Base-by-base conservation (phyloP, 1,140 invertebrate species). In the Cataglyphis hispanica region DNA sequence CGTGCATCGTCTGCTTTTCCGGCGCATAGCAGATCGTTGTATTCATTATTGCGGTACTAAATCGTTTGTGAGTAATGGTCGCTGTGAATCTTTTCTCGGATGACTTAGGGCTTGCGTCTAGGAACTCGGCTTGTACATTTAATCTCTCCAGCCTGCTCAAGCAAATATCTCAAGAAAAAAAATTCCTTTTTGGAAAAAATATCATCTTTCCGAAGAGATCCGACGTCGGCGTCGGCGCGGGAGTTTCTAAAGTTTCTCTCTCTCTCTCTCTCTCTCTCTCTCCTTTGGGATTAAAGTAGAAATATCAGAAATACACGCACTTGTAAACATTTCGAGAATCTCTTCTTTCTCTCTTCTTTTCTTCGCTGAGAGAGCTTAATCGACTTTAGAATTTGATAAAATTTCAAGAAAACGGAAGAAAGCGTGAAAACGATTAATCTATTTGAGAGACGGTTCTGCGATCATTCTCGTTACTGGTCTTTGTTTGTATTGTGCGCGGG, bases 31-130 rank as follows among this genome's bases (percentile, higher is more conserved):
- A 87, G 80, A 86, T 88, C 74, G 90, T 83, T 83, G 63, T 87
- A 91, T 91, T 91, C 87, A 90, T 92, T 91, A 92, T 92, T 91
- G 88, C 56, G 40, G 83, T 58, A 89, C 72, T 91, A 92, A 92
- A 92, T 92, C 91, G 89, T 91, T 92, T 87, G 92, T 92, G 89
- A 92, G 91, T 92, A 92, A 92, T 92, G 86, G 84, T 64, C 64
- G 72, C 61, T 86, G 90, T 92, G 89, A 92, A 92, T 92, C 91
- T 91, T 86, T 83, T 66, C 80, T 69, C 60, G 72, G 60, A 0
- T 60, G 84, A 72, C 69, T 80, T 25, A 56, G 50, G 11, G 56
- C 19, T 81, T 75, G 27, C 40, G 22, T 40, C 19, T 3, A 19
- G 61, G 6, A 81, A 80, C 31, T 56, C 37, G 58, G 10, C 43